Percentiles rank a stretch among this genome's conserved stretches.
phyloP scores from a whole-genome alignment of 2,888 invertebrate species.

The Alitta virens region DNA sequence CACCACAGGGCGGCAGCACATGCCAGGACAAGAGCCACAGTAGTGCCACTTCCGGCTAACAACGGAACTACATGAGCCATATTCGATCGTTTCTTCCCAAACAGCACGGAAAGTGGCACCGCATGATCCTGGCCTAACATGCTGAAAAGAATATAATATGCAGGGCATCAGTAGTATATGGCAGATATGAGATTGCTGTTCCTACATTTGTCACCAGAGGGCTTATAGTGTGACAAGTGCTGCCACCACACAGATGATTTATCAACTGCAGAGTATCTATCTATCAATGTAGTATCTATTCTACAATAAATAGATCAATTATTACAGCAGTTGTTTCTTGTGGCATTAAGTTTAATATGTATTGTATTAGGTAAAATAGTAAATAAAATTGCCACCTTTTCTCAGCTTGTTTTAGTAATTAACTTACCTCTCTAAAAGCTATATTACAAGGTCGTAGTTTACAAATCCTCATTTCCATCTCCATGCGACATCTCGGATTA shows the following conservation, averaged over 20 bases:
- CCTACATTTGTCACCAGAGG: too few relatives aligned
- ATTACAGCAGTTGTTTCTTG: too few relatives aligned
- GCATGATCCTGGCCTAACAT: not conserved
- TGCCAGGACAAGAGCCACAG: slow-evolving; percentile 19
- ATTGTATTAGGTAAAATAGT: too few relatives aligned
- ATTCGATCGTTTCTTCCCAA: slow-evolving; percentile 5
- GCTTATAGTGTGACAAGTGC: too few relatives aligned
- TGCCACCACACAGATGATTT: too few relatives aligned
- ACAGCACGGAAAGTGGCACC: slow-evolving; percentile 17
- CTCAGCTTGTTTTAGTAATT: not conserved
- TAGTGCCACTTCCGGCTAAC: slow-evolving; percentile 4
- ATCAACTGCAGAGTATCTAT: too few relatives aligned
- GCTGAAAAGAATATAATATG: too few relatives aligned
- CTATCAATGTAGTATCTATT: too few relatives aligned
- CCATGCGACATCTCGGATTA: slow-evolving; percentile 11
- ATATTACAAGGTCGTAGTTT: slow-evolving; percentile 19
- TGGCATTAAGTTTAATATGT: too few relatives aligned
- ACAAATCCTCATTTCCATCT: slow-evolving; percentile 18
- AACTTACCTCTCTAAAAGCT: slow-evolving; percentile 11
- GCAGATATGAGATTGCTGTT: too few relatives aligned
- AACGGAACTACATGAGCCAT: slow-evolving; percentile 7
- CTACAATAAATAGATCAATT: too few relatives aligned
- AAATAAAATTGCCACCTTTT: not conserved
- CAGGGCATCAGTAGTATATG: too few relatives aligned
- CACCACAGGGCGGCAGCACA: slow-evolving; percentile 6